Base-by-base conservation (phyloP, 2,113 vertebrate genomes). In the Crocuta crocuta region DNA sequence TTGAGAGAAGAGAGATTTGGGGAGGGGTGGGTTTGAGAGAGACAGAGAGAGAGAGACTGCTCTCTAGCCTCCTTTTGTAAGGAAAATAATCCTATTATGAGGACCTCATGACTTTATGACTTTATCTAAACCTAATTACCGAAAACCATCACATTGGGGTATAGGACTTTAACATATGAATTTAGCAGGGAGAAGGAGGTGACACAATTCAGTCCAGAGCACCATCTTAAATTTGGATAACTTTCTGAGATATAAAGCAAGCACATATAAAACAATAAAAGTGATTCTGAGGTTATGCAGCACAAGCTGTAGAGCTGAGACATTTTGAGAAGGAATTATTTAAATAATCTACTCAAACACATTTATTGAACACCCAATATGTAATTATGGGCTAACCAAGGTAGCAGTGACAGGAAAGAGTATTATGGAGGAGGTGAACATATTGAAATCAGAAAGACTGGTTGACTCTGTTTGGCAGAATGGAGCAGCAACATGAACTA, bases 341-440 rank as follows among this genome's bases (percentile, higher is more conserved):
- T 68, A 71, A 73, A 68, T 88, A 4, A 21, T 58, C 12, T 79
- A 33, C 71, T 43, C 24, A 80, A 31, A 73, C 13, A 26, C 70
- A 55, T 7, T 17, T 81, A 19, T 48, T 63, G 24, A 39, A 21
- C 6, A 63, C 0, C 10, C 35, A 10, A 28, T 83, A 65, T 53
- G 6, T 33, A 92, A 76, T 0, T 58, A 81, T 26, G 24, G 9
- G 10, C 31, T 26, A 70, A 23, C 0, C 0, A 21, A 84, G 24
- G 21, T 31, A 48, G 35, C 28, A 53, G 53, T 4, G 12, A 48
- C 0, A 58, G 4, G 1, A 50, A 58, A 4, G 1, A 50, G 2
- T 35, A 28, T 63, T 21, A 58, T 4, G 9, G 7, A 83, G 23
- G n/a, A 61, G 3, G 7, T 55, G 28, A 33, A 74, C 58, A 79